These are phyloP conservation scores for Centropristis striata DNA, from an alignment of 2,113 vertebrate species.

Conservation along the genomic window DNA sequence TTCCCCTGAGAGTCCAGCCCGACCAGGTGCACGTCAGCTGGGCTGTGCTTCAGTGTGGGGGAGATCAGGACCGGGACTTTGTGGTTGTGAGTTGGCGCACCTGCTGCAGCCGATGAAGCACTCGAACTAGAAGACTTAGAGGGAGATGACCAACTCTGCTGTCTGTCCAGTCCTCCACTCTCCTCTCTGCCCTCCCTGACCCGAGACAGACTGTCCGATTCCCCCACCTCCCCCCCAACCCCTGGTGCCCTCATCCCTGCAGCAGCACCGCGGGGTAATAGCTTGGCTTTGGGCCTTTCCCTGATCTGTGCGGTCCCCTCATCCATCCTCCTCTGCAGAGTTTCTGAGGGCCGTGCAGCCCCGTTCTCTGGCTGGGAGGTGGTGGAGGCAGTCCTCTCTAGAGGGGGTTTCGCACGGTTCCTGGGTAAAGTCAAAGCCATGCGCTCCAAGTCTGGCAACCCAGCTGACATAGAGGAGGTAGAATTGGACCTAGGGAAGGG, in stretches of 20 bases:
- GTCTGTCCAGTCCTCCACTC: slow-evolving; percentile 86
- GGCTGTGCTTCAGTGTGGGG: slow-evolving; percentile 93
- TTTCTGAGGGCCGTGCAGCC: slow-evolving; percentile 82
- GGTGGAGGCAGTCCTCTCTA: slow-evolving; percentile 94
- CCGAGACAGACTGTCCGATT: slow-evolving; percentile 78
- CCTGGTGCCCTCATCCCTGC: slow-evolving; percentile 80
- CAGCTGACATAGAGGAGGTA: slow-evolving; percentile 98
- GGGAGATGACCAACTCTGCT: slow-evolving; percentile 91
- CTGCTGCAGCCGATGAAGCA: slow-evolving; percentile 81
- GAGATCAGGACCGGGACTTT: slow-evolving; percentile 99
- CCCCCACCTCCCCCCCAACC: slow-evolving; percentile 81
- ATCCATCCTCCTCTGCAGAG: slow-evolving; percentile 89
- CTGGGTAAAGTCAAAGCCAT: slow-evolving; percentile 97
- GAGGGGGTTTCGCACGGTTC: slow-evolving; percentile 93
- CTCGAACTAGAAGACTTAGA: slow-evolving; percentile 86
- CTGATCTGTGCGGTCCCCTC: slow-evolving; percentile 91
- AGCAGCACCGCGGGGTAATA: slow-evolving; percentile 89
- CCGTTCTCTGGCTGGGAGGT: slow-evolving; percentile 95
- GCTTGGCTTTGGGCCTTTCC: slow-evolving; percentile 96
- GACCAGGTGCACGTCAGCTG: slow-evolving; percentile 94
- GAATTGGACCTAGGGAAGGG: slow-evolving; percentile 99
- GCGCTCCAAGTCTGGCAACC: slow-evolving; percentile 96
- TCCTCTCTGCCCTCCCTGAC: slow-evolving; percentile 83
- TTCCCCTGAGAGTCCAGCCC: slow-evolving; percentile 99
- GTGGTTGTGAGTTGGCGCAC: slow-evolving; percentile 91